Conservation (phyloP, 2,113 vertebrate genomes). For the Eulemur rufifrons region DNA sequence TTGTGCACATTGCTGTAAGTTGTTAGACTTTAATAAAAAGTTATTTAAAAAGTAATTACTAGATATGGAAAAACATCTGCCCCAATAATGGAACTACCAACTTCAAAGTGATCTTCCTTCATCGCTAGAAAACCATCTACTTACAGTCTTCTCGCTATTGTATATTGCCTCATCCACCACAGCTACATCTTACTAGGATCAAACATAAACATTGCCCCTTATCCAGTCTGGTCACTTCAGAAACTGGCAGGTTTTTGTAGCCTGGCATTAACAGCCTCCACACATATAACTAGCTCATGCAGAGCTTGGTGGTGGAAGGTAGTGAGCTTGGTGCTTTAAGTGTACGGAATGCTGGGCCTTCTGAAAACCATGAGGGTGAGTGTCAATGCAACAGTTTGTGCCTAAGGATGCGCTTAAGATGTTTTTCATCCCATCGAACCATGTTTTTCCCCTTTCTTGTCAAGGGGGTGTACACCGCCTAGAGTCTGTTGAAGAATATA, state of each 20-base stretch:
- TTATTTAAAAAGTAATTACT: neutral
- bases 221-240: neutral
- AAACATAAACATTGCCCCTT: neutral
- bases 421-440: neutral
- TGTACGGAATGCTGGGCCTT: neutral
- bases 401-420: neutral
- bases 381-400: neutral
- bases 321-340: neutral
- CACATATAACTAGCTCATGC: neutral
- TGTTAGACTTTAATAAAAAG: neutral
- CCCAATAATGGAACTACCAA: neutral
- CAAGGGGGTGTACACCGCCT: slow-evolving; percentile 90
- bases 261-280: neutral
- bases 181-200: neutral
- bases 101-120: neutral
- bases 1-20: neutral
- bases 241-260: neutral
- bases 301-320: neutral
- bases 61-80: neutral
- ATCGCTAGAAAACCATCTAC: neutral
- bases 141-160: neutral
- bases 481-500: slow-evolving; percentile 96
- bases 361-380: neutral
- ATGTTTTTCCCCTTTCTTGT: neutral
- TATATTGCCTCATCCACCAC: neutral